These are phyloP conservation scores for Nesospiza acunhae DNA, from an alignment of 2,113 vertebrate species.

Conservation along the genomic window DNA sequence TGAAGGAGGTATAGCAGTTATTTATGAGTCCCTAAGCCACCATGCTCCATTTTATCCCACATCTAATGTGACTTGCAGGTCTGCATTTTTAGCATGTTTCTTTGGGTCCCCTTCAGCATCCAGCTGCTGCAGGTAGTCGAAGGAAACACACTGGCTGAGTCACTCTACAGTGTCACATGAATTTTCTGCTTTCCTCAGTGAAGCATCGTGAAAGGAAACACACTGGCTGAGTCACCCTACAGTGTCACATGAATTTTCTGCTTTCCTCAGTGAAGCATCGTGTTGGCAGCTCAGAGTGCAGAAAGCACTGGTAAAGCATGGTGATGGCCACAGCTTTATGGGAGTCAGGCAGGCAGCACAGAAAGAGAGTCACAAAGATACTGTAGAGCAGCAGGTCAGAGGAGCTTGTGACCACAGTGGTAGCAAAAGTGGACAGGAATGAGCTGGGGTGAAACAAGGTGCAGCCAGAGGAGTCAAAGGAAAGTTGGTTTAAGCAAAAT, in stretches of 20 bases:
- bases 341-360: background rate
- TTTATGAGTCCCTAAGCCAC: slow-evolving; percentile 9
- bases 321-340: background rate
- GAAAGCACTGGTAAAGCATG: background rate
- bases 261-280: background rate
- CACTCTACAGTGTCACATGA: background rate
- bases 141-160: background rate
- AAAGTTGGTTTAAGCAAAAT: background rate
- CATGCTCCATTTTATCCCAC: background rate
- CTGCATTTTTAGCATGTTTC: background rate
- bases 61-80: background rate
- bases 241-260: background rate
- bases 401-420: background rate
- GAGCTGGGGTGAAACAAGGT: background rate
- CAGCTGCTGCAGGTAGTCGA: background rate
- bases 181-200: background rate
- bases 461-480: background rate
- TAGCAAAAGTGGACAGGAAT: background rate
- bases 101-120: background rate
- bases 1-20: background rate
- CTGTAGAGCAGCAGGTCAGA: rapidly evolving
- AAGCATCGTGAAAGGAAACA: background rate
- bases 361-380: background rate
- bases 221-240: background rate
- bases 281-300: background rate